Evolutionary conservation across 1,140 invertebrate species (phyloP).

Genomic region (Mya arenaria): DNA sequence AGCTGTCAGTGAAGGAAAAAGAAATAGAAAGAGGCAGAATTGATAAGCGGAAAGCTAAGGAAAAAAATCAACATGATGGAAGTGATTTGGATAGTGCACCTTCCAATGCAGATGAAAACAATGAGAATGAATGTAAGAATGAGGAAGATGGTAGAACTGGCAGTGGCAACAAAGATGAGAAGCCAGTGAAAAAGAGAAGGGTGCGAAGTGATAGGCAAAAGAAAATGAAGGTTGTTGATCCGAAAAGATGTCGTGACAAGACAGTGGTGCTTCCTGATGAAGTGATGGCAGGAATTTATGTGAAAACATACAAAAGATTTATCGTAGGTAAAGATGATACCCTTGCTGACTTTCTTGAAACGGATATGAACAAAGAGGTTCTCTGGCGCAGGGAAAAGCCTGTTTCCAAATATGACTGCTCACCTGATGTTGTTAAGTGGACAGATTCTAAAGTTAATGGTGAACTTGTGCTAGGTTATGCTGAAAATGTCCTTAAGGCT

Average conservation of each 20-base stretch:
- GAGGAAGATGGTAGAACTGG: background rate
- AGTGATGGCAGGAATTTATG: background rate
- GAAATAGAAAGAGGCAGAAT: no score
- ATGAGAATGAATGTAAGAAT: background rate
- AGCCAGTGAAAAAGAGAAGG: background rate
- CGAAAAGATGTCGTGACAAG: background rate
- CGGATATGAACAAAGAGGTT: background rate
- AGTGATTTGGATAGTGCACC: no score
- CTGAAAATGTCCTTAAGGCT: background rate
- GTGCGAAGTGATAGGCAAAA: background rate
- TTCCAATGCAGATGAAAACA: no score
- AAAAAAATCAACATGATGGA: no score
- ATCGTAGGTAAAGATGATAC: background rate
- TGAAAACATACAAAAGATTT: background rate
- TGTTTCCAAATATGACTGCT: background rate
- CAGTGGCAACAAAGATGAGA: no score
- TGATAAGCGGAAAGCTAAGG: no score
- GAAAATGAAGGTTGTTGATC: background rate
- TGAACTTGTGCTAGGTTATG: background rate
- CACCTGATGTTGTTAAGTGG: background rate
- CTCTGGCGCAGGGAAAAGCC: background rate
- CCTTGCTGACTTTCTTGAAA: background rate
- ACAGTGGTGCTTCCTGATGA: background rate
- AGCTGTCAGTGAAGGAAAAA: no score
- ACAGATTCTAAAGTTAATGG: background rate